Evolutionary conservation across 2,113 vertebrate genomes (phyloP), one percentile per base, ranked within the genome.

Genomic region (Gobiocypris rarus): DNA sequence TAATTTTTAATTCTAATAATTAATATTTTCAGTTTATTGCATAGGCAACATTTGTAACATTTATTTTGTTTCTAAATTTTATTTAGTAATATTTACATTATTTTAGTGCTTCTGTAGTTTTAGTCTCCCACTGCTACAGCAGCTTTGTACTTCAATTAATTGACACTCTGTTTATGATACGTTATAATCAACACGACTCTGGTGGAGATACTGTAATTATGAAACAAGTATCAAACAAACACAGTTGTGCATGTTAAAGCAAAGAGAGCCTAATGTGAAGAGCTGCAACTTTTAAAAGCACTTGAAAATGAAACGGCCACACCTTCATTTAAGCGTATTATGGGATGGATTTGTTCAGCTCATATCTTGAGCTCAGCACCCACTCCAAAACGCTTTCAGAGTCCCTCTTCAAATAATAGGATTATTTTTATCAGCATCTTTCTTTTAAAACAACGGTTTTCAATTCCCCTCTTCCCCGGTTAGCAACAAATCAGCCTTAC

Each of bases 391-490:
- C 0, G 76, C 38, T 10, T 79, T 63, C 19, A 77, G 59, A 43
- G 34, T 82, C 17, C 17, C 17, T 65, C 54, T 83, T 59, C 8
- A 83, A 83, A 50, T 75, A 74, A 83, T 31, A 61, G 38, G 58
- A 45, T 45, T 63, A 52, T 63, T 79, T 43, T 59, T 6, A 41
- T 41, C 58, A 77, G 54, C 13, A 6, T n/a, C n/a, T n/a, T n/a
- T 59, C 34, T 43, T 58, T 24, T 43, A 11, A 43, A 17, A 61
- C 3, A 26, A n/a, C 17, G 2, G 1, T 28, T 50, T 45, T 74
- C 43, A 8, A 9, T 74, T 4, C n/a, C 28, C 31, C 24, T 74
- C 24, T 50, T n/a, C 71, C 50, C 43, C n/a, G n/a, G 48, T 74
- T 50, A 74, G 7, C 13, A 4, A 22, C 24, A 17, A 28, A 26